These are phyloP conservation scores for Drosophila rufa DNA, from an alignment of 1,140 invertebrate genomes.

Conservation along the genomic window DNA sequence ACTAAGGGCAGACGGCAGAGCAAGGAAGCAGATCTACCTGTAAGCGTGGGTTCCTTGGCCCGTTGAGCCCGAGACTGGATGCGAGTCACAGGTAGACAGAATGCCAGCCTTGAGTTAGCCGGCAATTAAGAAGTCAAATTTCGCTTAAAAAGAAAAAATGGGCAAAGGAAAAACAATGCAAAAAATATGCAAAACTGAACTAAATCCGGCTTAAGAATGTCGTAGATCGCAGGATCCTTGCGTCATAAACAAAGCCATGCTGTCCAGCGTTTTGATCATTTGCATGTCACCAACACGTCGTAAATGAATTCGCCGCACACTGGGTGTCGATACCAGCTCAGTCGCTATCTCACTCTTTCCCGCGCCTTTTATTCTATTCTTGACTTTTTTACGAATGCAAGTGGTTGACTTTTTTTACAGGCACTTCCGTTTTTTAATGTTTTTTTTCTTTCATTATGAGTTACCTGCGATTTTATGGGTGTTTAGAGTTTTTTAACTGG, in stretches of 20 bases:
- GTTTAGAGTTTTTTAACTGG: conserved; percentile 43
- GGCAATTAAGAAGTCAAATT: conserved; percentile 84
- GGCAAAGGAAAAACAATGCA: conserved; percentile 62
- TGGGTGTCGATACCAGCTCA: too few relatives aligned
- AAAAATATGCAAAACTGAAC: conserved; percentile 77
- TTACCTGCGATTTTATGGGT: conserved; percentile 53
- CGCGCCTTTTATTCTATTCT: conserved; percentile 31
- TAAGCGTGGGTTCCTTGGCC: conserved; percentile 69
- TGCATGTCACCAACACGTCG: conserved; percentile 43
- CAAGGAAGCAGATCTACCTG: conserved; percentile 56
- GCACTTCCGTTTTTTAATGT: conserved; percentile 57
- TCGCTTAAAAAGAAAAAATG: conserved; percentile 64
- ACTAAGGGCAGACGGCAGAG: conserved; percentile 34
- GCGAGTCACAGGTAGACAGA: conserved; percentile 20
- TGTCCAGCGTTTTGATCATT: conserved; percentile 14
- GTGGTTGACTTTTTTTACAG: conserved; percentile 72
- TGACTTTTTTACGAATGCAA: conserved; percentile 58
- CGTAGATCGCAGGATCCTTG: conserved; percentile 20
- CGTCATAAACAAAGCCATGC: conserved; percentile 37
- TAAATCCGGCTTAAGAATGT: conserved; percentile 80
- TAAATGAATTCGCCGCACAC: conserved; percentile 56
- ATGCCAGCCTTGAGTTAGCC: conserved; percentile 48
- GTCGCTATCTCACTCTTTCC: conserved; percentile 10
- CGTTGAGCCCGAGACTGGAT: neutral
- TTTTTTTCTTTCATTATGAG: conserved; percentile 63